These are phyloP conservation scores for Chloroclysta siterata DNA, from an alignment of 2,888 invertebrate species.

Conservation along the genomic window DNA sequence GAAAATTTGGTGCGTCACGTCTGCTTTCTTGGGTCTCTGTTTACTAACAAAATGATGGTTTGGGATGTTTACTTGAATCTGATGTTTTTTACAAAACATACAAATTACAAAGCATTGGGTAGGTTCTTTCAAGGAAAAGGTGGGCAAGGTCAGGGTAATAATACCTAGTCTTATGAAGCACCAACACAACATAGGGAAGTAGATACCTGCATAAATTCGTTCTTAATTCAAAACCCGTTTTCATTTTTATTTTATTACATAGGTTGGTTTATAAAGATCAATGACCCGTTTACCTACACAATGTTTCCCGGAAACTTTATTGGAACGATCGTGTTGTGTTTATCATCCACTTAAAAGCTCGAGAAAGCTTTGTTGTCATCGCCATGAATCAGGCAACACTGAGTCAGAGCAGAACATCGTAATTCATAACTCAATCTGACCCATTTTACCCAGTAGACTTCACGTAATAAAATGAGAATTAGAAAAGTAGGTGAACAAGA, in stretches of 20 bases:
- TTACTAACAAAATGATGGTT: constrained; percentile 21
- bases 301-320: constrained; percentile 16
- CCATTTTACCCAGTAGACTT: neutral
- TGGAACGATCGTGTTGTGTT: constrained; percentile 7
- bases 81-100: constrained; percentile 3
- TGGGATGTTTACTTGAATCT: constrained; percentile 2
- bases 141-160: neutral
- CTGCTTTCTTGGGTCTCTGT: constrained; percentile 29
- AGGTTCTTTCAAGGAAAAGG: constrained; percentile 1
- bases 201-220: neutral
- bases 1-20: constrained; percentile 78
- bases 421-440: neutral
- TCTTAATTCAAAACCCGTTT: no score
- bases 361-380: constrained; percentile 17
- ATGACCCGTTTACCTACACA: constrained; percentile 23
- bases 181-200: neutral
- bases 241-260: neutral
- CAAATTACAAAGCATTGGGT: neutral
- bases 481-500: constrained; percentile 45
- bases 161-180: neutral
- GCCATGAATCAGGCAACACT: constrained; percentile 15
- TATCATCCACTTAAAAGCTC: constrained; percentile 13
- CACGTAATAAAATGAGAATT: constrained; percentile 4
- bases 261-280: constrained; percentile 6
- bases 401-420: constrained; percentile 11